These are phyloP conservation scores for Eptatretus burgeri DNA, from an alignment of 2,113 vertebrate genomes.

Conservation along the genomic window DNA sequence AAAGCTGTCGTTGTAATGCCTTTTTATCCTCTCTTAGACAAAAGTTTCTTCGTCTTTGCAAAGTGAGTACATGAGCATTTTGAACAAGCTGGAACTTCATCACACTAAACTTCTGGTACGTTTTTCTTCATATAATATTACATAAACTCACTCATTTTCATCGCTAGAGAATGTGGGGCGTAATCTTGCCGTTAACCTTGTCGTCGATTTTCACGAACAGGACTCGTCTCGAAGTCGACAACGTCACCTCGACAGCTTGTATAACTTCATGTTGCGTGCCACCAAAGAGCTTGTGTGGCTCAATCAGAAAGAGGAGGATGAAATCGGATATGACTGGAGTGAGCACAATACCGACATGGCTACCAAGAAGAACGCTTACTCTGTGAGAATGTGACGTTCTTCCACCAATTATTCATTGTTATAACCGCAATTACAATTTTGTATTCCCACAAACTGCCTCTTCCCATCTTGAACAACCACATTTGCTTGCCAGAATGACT, in stretches of 20 bases:
- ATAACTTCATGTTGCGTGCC: slow-evolving; percentile 48
- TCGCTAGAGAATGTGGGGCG: no score
- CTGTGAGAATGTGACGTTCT: slow-evolving; percentile 15
- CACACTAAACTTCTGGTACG: slow-evolving; percentile 54
- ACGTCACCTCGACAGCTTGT: slow-evolving; percentile 57
- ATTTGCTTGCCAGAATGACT: no score
- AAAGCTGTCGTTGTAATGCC: slow-evolving; percentile 4
- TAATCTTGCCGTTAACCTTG: no score
- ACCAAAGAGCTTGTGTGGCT: slow-evolving; percentile 90
- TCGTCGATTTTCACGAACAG: slow-evolving; percentile 14
- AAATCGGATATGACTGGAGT: slow-evolving; percentile 82
- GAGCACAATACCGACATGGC: slow-evolving; percentile 45
- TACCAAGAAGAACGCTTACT: slow-evolving; percentile 48
- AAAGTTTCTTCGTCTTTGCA: slow-evolving; percentile 36
- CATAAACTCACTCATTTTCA: no score
- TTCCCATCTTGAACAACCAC: no score
- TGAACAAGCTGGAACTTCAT: slow-evolving; percentile 54
- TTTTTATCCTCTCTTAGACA: slow-evolving; percentile 13
- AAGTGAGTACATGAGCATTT: slow-evolving; percentile 31
- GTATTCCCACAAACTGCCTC: no score
- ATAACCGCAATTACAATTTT: no score
- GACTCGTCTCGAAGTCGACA: slow-evolving; percentile 49
- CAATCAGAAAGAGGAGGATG: slow-evolving; percentile 89
- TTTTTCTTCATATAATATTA: neutral
- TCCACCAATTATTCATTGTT: no score